phyloP scores from a whole-genome alignment of 2,113 vertebrate species.

The Colius striatus region DNA sequence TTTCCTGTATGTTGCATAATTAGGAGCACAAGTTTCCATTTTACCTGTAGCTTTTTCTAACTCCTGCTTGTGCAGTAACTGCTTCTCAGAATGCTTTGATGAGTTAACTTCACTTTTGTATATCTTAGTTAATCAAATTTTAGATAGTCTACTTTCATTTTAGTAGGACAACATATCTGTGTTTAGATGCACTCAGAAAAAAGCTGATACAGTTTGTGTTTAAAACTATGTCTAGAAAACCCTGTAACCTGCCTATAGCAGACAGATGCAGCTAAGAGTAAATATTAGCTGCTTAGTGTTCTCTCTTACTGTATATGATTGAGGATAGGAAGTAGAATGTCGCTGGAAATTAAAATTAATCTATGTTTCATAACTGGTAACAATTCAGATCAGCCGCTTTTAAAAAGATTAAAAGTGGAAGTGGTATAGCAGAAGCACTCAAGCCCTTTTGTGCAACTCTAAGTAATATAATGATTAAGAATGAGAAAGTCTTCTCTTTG shows the following conservation, averaged over 20 bases:
- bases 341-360: background rate
- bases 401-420: background rate
- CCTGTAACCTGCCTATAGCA: background rate
- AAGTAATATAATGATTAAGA: background rate
- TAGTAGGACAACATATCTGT: background rate
- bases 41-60: background rate
- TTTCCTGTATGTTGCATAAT: background rate
- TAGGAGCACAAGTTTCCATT: background rate
- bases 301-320: background rate
- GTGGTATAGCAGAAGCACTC: background rate
- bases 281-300: background rate
- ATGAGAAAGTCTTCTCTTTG: background rate
- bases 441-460: background rate
- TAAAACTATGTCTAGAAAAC: background rate
- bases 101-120: background rate
- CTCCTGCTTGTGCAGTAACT: background rate
- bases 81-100: background rate
- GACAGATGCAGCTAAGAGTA: background rate
- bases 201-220: too few species aligned
- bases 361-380: background rate
- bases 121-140: fast-evolving
- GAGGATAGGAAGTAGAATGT: background rate
- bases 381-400: background rate
- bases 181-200: background rate
- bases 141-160: background rate